Conservation (phyloP, 2,797 vertebrate species). For the Coregonus ussuriensis region DNA sequence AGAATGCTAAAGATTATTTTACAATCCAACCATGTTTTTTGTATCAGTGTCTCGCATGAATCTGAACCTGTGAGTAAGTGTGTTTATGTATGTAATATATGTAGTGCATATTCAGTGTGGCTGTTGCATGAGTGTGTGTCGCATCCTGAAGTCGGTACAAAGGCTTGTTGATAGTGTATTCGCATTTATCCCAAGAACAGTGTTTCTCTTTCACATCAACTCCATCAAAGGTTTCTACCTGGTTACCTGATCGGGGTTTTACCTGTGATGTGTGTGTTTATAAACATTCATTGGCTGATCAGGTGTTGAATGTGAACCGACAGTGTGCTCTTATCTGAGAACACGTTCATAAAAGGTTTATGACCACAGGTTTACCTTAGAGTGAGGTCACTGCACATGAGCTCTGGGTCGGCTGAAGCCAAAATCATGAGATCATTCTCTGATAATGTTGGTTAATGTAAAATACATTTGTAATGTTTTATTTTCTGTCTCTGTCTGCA, state of each 20-base stretch:
- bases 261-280: background rate
- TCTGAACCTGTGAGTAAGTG: constrained; percentile 13
- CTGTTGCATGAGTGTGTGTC: constrained; percentile 1
- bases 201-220: background rate
- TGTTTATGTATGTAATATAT: background rate
- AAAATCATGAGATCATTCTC: too few species aligned
- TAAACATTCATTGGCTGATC: background rate
- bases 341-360: background rate
- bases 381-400: background rate
- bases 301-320: background rate
- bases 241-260: background rate
- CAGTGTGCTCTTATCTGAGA: background rate
- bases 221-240: background rate
- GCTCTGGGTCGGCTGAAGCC: too few species aligned
- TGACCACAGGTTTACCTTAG: background rate
- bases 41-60: constrained; percentile 12
- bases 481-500: background rate
- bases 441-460: background rate
- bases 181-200: background rate
- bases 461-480: background rate
- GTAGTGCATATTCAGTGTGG: background rate
- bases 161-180: background rate
- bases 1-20: background rate
- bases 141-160: background rate
- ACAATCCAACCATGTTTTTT: background rate